Percentiles rank a stretch among this genome's conserved stretches.
phyloP scores from a whole-genome alignment of 2,888 invertebrate species.

The Hypselothyrea guttata region DNA sequence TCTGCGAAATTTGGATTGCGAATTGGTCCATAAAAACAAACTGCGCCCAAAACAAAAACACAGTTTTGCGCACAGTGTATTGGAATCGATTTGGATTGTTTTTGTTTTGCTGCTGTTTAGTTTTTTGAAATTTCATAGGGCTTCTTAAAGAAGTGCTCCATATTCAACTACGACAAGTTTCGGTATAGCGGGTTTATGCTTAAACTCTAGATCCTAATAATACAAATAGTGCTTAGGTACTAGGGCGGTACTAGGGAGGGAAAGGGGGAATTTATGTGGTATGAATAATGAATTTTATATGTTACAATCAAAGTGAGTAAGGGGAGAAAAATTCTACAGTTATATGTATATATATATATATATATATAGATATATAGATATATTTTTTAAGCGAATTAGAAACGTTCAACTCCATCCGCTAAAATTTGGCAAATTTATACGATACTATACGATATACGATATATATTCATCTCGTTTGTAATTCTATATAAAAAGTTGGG shows the following conservation, averaged over 20 bases:
- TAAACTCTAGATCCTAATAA: slow-evolving; percentile 41
- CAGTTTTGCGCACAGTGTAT: slow-evolving; percentile 49
- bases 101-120: slow-evolving; percentile 17
- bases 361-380: slow-evolving; percentile 33
- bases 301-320: slow-evolving; percentile 50
- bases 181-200: slow-evolving; percentile 30
- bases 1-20: slow-evolving; percentile 66
- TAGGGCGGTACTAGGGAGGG: slow-evolving; percentile 54
- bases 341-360: slow-evolving; percentile 37
- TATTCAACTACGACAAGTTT: slow-evolving; percentile 23
- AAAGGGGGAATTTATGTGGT: slow-evolving; percentile 27
- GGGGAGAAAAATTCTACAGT: slow-evolving; percentile 5
- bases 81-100: slow-evolving; percentile 51
- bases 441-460: slow-evolving; percentile 48
- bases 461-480: slow-evolving; percentile 17
- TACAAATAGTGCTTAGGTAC: slow-evolving; percentile 58
- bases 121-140: slow-evolving; percentile 40
- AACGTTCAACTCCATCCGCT: slow-evolving; percentile 28
- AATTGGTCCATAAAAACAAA: slow-evolving; percentile 74
- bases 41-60: slow-evolving; percentile 49
- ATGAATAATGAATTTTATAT: slow-evolving; percentile 50
- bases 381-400: slow-evolving; percentile 7
- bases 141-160: slow-evolving; percentile 64
- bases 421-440: slow-evolving; percentile 70
- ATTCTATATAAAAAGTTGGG: slow-evolving; percentile 25